Percentiles rank a stretch among this genome's conserved stretches.
Conservation (phyloP, 2,888 invertebrate species). For the Sericinus montela region DNA sequence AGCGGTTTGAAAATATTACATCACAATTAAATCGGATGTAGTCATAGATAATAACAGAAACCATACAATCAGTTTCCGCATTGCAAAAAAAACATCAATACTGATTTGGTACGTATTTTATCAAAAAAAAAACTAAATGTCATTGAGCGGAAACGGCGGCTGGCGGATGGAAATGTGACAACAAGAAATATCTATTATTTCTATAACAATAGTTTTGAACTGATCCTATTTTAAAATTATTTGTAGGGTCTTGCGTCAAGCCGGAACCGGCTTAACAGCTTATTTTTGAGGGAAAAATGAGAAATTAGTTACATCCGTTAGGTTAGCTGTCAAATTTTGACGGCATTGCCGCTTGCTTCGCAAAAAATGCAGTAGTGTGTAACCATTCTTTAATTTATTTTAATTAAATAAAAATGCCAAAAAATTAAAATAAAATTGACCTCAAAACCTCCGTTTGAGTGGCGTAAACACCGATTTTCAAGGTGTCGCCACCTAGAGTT, state of each 20-base stretch:
- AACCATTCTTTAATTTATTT: slow-evolving; percentile 4
- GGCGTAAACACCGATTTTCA: too few relatives aligned
- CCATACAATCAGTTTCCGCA: slow-evolving; percentile 2
- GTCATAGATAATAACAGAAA: neutral
- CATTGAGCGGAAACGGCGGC: slow-evolving; percentile 22
- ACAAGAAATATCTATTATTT: slow-evolving; percentile 28
- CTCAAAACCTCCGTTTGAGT: too few relatives aligned
- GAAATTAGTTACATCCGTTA: slow-evolving; percentile 41
- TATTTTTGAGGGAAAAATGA: slow-evolving; percentile 35
- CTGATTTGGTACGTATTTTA: slow-evolving; percentile 14
- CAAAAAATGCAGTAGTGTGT: slow-evolving; percentile 28
- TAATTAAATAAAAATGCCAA: too few relatives aligned
- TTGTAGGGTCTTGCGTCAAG: slow-evolving; percentile 35
- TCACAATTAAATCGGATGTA: neutral
- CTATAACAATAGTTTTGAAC: slow-evolving; percentile 26
- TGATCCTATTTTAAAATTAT: slow-evolving; percentile 26
- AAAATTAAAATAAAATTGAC: too few relatives aligned
- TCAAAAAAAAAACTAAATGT: slow-evolving; percentile 20
- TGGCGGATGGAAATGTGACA: slow-evolving; percentile 25
- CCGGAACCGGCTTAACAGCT: slow-evolving; percentile 36
- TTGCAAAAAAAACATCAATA: slow-evolving; percentile 1
- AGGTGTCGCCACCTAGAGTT: too few relatives aligned
- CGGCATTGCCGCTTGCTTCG: slow-evolving; percentile 27
- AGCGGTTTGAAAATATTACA: neutral
- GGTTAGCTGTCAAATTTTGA: slow-evolving; percentile 35